Base-by-base conservation (phyloP, 1,140 invertebrate species). In the Lysiphlebus fabarum region DNA sequence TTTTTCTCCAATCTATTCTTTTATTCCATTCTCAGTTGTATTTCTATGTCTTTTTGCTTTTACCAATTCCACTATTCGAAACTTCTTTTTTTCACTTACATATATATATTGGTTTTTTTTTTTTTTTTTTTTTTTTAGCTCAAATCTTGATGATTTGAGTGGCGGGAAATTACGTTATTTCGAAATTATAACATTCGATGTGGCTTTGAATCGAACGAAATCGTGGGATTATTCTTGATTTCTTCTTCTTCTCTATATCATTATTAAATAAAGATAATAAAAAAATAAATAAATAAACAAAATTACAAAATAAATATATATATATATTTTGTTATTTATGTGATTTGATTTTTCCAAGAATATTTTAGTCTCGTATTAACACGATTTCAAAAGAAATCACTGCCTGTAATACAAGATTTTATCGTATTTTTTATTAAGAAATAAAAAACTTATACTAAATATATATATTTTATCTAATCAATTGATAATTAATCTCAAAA, bases 161-260 rank as follows among this genome's bases (percentile, higher is more conserved):
- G 17, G 55, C 64, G 64, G 65, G 61, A 71, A 74, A 77, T 77
- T 70, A 75, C 70, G 70, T 67, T 68, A 75, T 76, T 77, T 71
- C 71, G 65, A 77, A 77, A 78, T 78, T 78, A 78, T 77, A 78
- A 78, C 75, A 78, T 77, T 73, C 71, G 73, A 69, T 26, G 17
- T 26, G 17, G 17, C 17, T 26, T 26, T 26, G 17, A 26, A 26
- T 26, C 17, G 53, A 62, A 56, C 58, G 54, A 38, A 43, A 61
- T 66, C 61, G 57, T 45, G 6, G 53, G 53, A 53, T 59, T 42
- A 42, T 37, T 12, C 34, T 45, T 45, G 43, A 58, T 40, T 55
- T 57, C 7, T 48, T 42, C 38, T 57, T 42, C 17, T 38, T 37
- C 6, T 26, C 34, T 26, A 17, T 42, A 48, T 9, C 33, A 14